Evolutionary conservation across 2,888 invertebrate species (phyloP), one percentile per base, ranked within the genome.

Genomic region (Cantharis flavilabris): DNA sequence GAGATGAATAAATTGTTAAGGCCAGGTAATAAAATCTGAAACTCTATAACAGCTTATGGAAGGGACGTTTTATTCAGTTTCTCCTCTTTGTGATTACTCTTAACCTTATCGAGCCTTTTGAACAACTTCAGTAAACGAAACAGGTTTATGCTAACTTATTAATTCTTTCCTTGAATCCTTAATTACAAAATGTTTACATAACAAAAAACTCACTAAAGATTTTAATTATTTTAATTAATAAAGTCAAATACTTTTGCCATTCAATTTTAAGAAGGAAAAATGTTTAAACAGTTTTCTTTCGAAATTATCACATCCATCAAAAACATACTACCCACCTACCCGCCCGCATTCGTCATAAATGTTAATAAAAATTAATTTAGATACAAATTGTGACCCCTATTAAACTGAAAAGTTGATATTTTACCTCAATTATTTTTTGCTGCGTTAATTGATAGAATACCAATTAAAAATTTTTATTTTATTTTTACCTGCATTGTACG

Each of bases 51-150:
- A 49, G 49, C 75, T 75, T 77, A 77, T 77, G 73, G 64, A 78
- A 78, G 78, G 78, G 75, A 72, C 75, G 78, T 78, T 78, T 78
- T 78, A 78, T 78, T 78, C 70, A 72, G 73, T 78, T 78, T 75
- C 72, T 78, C 75, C 75, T 78, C 78, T 78, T 78, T 78, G 75
- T 75, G 71, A 75, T 78, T 72, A 70, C 78, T 78, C 69, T 75
- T 78, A 78, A 78, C 78, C 78, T 78, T 78, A 78, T 75, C 78
- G 75, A 75, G 70, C 70, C 23, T 72, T 75, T 64, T 28, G 75
- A 72, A 75, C 75, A 78, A 75, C 75, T 64, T 74, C 30, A 75
- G 65, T 72, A 75, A 77, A 77, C 77, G 77, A 77, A 74, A 75
- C 73, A 75, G 73, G 73, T 76, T 49, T 76, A 76, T 73, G 65